Conservation (phyloP, 1,140 invertebrate genomes). For the Pantala flavescens region DNA sequence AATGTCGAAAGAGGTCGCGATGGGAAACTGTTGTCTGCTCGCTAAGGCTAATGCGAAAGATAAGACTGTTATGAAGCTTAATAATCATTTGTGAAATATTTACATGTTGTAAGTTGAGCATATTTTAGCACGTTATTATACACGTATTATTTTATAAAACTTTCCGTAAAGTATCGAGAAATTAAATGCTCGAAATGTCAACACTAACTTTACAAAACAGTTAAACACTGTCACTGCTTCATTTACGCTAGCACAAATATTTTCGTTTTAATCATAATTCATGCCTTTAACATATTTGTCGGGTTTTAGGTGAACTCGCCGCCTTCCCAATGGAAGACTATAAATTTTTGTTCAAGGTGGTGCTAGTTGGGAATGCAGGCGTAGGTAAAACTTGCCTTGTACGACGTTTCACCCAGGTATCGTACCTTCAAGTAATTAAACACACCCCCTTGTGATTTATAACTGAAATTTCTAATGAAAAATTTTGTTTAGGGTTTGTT, state of each 20-base stretch:
- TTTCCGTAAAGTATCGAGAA: too few relatives aligned
- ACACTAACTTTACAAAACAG: too few relatives aligned
- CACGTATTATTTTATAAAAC: too few relatives aligned
- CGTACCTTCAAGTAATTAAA: background rate
- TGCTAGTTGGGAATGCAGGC: conserved; percentile 87
- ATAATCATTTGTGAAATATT: background rate
- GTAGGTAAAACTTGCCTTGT: conserved; percentile 92
- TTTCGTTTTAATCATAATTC: too few relatives aligned
- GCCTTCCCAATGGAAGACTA: conserved; percentile 81
- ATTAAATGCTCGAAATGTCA: too few relatives aligned
- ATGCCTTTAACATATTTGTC: background rate
- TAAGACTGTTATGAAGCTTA: background rate
- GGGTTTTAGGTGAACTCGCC: background rate
- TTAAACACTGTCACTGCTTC: too few relatives aligned
- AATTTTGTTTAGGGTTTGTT: conserved; percentile 60
- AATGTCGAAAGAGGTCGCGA: conserved; percentile 3
- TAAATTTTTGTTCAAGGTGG: conserved; percentile 97
- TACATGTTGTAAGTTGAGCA: background rate
- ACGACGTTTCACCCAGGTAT: conserved; percentile 71
- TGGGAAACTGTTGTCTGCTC: conserved; percentile 8
- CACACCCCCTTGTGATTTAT: background rate
- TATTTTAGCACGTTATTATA: too few relatives aligned
- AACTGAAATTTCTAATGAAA: conserved; percentile 8
- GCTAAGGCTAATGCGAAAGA: background rate
- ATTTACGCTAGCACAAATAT: too few relatives aligned